Percentiles rank a stretch among this genome's conserved stretches.
Conservation (phyloP, 2,888 invertebrate genomes). For the Macrophya annulata region DNA sequence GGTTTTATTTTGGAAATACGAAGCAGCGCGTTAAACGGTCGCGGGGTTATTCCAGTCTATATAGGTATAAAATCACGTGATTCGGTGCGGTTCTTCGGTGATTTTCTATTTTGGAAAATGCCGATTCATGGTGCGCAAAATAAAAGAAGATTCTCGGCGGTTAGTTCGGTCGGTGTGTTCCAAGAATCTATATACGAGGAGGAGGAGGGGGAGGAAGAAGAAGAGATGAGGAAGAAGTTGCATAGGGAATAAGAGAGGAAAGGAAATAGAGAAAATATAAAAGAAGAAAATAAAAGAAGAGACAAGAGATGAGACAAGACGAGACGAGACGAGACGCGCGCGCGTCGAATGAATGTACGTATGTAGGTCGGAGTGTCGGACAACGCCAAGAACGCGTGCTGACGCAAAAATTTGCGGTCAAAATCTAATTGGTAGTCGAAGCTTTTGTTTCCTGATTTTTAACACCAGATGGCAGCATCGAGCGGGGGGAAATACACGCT, state of each 20-base stretch:
- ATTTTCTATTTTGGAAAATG: conserved; percentile 50
- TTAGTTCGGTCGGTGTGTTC: not conserved
- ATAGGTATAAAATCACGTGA: not conserved
- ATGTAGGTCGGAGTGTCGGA: conserved; percentile 50
- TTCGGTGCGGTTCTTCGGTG: conserved; percentile 36
- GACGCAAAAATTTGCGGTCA: conserved; percentile 43
- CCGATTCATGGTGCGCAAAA: conserved; percentile 41
- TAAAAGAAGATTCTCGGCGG: not conserved
- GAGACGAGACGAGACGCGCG: conserved; percentile 54
- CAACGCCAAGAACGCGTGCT: conserved; percentile 49
- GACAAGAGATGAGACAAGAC: conserved; percentile 51
- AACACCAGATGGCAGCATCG: conserved; percentile 49
- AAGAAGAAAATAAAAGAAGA: conserved; percentile 21
- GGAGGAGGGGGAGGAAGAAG: conserved; percentile 58
- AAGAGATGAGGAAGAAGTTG: conserved; percentile 54
- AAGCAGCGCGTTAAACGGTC: not conserved
- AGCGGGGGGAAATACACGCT: conserved; percentile 30
- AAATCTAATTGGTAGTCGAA: conserved; percentile 51
- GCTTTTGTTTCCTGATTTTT: conserved; percentile 35
- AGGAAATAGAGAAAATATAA: conserved; percentile 29
- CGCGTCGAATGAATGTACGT: conserved; percentile 37
- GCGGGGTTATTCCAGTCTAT: not conserved
- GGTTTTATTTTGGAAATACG: conserved; percentile 16
- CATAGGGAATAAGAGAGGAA: conserved; percentile 37
- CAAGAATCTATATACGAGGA: not conserved